Evolutionary conservation across 2,113 vertebrate species (phyloP), one percentile per base, ranked within the genome.

Genomic region (Isurus oxyrinchus): DNA sequence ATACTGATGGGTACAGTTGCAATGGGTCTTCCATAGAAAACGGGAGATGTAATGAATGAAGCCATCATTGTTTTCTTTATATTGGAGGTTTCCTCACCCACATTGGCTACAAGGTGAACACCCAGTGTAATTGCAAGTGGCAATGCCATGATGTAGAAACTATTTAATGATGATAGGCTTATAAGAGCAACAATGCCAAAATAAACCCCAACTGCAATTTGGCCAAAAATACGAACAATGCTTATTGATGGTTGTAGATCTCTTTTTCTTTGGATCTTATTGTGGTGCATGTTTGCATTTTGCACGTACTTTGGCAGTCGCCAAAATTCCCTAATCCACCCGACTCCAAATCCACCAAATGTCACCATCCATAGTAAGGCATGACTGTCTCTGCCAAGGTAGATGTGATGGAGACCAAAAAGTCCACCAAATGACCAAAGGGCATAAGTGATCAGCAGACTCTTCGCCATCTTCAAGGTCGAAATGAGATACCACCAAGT

Each of bases 311-410:
- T 97, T 10, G 98, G 98, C 57, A 99, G 98, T 96, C 98, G 98
- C 97, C 98, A 97, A 96, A 98, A 96, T 27, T 99, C 99, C 97
- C 98, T 98, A 88, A 98, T 97, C 99, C 99, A 99, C 16, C 98
- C 99, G 0, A 98, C 96, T 0, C 98, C 98, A 96, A 99, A 99
- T 0, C 98, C 98, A 0, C 99, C 99, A 93, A 99, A 96, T 0
- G 98, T 99, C 57, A 99, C 96, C 97, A 99, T 98, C 98, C 99
- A 99, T 55, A 99, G 97, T 96, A 99, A 97, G 2, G 98, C 98
- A 13, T 99, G 99, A 96, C 98, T 99, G 97, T 99, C 99, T 96
- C 98, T 97, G 88, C 98, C 97, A 97, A 99, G 97, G 96, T 99
- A 99, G n/a, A 99, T 87, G 96, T 99, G 99, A 96, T 99, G 99